phyloP scores from a whole-genome alignment of 2,888 invertebrate species.

The Sthenelais limicola region DNA sequence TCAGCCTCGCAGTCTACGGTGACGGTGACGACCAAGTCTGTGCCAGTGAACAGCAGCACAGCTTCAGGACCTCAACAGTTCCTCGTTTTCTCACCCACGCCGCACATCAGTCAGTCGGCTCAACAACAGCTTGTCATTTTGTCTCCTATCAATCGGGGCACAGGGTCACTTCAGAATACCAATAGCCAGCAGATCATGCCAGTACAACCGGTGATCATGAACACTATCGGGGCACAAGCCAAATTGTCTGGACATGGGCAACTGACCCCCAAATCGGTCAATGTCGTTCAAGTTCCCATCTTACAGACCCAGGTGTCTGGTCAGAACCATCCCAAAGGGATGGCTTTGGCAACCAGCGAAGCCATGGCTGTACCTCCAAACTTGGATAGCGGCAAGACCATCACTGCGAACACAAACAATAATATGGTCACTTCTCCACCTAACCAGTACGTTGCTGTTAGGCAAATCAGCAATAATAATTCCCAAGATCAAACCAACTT shows the following conservation, averaged over 20 bases:
- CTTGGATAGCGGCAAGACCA: too few species aligned
- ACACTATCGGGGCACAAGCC: neutral
- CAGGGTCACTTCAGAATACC: neutral
- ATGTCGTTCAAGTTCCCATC: slow-evolving; percentile 28
- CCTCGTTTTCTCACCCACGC: slow-evolving; percentile 36
- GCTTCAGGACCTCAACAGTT: slow-evolving; percentile 30
- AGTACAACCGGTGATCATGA: slow-evolving; percentile 32
- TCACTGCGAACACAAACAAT: too few species aligned
- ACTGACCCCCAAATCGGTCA: slow-evolving; percentile 22
- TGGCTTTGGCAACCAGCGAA: too few species aligned
- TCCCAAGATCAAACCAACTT: too few species aligned
- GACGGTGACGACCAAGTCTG: slow-evolving; percentile 6
- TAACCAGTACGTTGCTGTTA: too few species aligned
- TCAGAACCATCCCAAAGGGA: neutral
- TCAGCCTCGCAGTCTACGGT: neutral
- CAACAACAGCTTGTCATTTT: slow-evolving; percentile 26
- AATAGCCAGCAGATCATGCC: slow-evolving; percentile 12
- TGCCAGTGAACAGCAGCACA: neutral
- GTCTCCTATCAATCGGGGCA: slow-evolving; percentile 21
- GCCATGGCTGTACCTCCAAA: too few species aligned
- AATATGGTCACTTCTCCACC: too few species aligned
- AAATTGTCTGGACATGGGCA: neutral
- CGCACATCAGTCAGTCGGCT: slow-evolving; percentile 18
- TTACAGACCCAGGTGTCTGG: slow-evolving; percentile 19
- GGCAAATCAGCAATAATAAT: too few species aligned